These are phyloP conservation scores for Hemicordylus capensis DNA, from an alignment of 2,113 vertebrate genomes.

Conservation along the genomic window DNA sequence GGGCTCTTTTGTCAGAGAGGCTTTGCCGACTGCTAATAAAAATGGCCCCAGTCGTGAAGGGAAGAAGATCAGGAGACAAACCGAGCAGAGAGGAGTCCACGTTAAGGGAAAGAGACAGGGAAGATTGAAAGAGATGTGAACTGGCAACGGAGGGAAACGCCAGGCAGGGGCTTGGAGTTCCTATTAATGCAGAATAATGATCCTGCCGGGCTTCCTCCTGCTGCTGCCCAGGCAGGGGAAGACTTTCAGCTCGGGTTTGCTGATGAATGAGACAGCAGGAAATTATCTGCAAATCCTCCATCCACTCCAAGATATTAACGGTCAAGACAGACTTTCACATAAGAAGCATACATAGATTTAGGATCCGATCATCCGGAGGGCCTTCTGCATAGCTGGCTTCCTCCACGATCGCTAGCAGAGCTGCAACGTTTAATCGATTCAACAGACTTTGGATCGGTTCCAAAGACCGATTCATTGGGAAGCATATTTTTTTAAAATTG, in stretches of 20 bases:
- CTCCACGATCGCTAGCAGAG: background rate
- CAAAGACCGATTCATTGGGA: too few relatives aligned
- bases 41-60: background rate
- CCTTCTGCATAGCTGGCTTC: background rate
- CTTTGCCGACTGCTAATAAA: background rate
- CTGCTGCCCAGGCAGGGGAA: background rate
- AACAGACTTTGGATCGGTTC: too few relatives aligned
- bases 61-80: background rate
- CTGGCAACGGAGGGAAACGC: background rate
- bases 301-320: background rate
- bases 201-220: background rate
- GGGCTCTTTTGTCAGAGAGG: background rate
- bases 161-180: background rate
- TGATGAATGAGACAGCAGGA: background rate
- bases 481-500: too few relatives aligned
- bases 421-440: background rate
- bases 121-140: background rate
- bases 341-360: background rate
- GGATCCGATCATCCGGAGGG: background rate
- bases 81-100: background rate
- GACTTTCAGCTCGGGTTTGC: background rate
- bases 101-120: background rate
- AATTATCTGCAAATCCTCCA: background rate
- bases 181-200: constrained; percentile 1
- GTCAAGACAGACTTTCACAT: background rate